Percentiles rank a stretch among this genome's conserved stretches.
Conservation (phyloP, 2,888 invertebrate genomes). For the Sympetrum striolatum region DNA sequence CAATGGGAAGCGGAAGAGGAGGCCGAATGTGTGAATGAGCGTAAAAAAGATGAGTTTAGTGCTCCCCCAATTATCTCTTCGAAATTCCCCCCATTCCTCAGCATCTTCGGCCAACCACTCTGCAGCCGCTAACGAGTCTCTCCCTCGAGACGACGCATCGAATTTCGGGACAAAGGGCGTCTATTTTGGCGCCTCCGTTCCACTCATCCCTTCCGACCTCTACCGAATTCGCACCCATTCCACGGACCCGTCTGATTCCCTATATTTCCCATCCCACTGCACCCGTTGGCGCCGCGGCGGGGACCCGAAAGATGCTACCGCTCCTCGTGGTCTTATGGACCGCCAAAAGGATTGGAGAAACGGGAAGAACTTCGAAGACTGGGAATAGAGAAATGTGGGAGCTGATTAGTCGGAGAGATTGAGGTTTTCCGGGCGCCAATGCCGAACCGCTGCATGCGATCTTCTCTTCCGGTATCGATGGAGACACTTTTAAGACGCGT, state of each 20-base stretch:
- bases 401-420: neutral
- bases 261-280: neutral
- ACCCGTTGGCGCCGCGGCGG: neutral
- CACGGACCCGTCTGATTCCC: neutral
- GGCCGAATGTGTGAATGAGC: no score
- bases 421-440: neutral
- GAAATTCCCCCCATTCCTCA: neutral
- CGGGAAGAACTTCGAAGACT: neutral
- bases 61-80: neutral
- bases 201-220: neutral
- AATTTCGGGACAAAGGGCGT: constrained; percentile 9
- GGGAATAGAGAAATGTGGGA: neutral
- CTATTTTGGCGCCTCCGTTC: constrained; percentile 22
- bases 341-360: neutral
- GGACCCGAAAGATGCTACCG: neutral
- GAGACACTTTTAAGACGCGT: neutral
- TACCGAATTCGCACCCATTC: neutral
- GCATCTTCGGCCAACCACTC: neutral
- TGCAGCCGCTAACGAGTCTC: constrained; percentile 2
- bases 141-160: neutral
- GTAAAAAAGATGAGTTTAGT: neutral
- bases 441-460: neutral
- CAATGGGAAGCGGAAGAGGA: no score
- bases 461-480: neutral
- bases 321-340: neutral